These are phyloP conservation scores for Sebastes minor DNA, from an alignment of 2,797 vertebrate species.

Conservation along the genomic window DNA sequence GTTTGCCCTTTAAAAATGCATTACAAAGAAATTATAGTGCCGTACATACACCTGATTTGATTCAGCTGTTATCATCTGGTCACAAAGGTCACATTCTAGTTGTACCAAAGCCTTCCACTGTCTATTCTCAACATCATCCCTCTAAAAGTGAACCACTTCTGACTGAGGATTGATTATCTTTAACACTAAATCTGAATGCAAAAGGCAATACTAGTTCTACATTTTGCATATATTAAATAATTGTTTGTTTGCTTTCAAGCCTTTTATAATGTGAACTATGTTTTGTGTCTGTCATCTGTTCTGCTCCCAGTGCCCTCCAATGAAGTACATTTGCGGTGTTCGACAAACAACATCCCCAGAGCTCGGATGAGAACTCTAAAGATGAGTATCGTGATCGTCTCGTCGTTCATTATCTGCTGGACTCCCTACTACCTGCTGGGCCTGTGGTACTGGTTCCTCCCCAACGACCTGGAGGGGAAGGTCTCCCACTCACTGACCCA, in stretches of 20 bases:
- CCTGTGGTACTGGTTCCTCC: constrained; percentile 98
- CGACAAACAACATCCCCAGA: constrained; percentile 91
- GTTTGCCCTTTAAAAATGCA: neutral
- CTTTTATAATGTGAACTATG: neutral
- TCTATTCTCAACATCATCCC: neutral
- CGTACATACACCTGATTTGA: neutral
- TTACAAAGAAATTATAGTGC: neutral
- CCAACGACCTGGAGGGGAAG: constrained; percentile 83
- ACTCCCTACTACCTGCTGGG: constrained; percentile 95
- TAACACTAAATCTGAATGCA: neutral
- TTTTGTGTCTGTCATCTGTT: constrained; percentile 1
- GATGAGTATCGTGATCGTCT: constrained; percentile 95
- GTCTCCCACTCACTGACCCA: constrained; percentile 89
- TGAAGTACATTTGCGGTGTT: constrained; percentile 86
- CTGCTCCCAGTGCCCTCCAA: constrained; percentile 65
- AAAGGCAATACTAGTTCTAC: neutral
- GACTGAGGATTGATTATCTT: too few relatives aligned
- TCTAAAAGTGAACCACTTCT: too few relatives aligned
- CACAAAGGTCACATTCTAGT: neutral
- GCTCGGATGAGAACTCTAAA: constrained; percentile 91
- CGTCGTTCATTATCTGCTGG: constrained; percentile 95
- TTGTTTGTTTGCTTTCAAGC: neutral
- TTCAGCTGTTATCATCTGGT: neutral
- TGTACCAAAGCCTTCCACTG: neutral
- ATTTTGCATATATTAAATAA: neutral